Evolutionary conservation across 2,113 vertebrate species (phyloP), one percentile per base, ranked within the genome.

Genomic region (Uria aalge): DNA sequence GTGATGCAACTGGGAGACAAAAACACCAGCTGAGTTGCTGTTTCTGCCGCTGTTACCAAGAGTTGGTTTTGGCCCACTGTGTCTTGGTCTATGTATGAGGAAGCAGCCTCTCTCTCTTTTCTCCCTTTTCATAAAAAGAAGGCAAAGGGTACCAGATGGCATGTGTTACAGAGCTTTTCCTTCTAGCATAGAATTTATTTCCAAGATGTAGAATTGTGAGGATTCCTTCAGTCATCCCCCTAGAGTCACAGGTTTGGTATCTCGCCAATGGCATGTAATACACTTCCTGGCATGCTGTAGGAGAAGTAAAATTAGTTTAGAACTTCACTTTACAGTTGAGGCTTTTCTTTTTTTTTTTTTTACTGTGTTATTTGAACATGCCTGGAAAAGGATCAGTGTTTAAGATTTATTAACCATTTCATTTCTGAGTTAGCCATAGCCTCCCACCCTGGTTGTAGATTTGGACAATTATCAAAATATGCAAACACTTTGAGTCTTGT

Each of bases 211-310:
- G 93, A 96, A 95, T 85, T 88, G 94, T 92, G 93, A 97, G 96
- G 96, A 97, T 94, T 97, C 94, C 96, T 97, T 96, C 93, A 97
- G 93, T 96, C 94, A 96, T 96, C 91, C 97, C 94, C 91, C 94
- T 73, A 85, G 97, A 97, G 96, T 97, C 93, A 73, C 91, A 88
- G 94, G 89, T 96, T 97, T 97, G 96, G 95, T 94, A 91, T 95
- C 97, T 96, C 12, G 97, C 95, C 97, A 97, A 4, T 97, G 96
- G 87, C 89, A 71, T 96, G 80, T 94, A 97, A 96, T 94, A 92
- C 95, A 63, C 81, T 97, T 96, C 95, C 96, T 97, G 91, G 94
- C 93, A 96, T 82, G 91, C 91, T 90, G 77, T 10, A 92, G 67
- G 94, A 96, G 96, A 96, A 90, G 89, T 95, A 92, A 97, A 96